Conservation (phyloP, 2,888 invertebrate species). For the Nomada ferruginata region DNA sequence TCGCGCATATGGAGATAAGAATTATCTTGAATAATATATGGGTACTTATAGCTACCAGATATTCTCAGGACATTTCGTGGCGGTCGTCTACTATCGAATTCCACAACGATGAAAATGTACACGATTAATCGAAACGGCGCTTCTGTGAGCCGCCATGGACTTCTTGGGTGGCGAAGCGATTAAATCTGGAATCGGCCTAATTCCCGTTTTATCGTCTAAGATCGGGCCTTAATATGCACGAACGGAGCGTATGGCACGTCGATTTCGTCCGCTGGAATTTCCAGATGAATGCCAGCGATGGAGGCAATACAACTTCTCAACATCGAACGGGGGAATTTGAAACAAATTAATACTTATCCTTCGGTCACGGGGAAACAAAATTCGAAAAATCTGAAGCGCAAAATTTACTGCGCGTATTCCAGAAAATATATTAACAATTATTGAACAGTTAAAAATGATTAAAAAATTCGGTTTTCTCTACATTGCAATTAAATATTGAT, state of each 20-base stretch:
- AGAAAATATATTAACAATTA: too few species aligned
- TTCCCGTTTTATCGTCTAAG: constrained; percentile 62
- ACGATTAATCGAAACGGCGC: constrained; percentile 48
- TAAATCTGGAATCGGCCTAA: constrained; percentile 69
- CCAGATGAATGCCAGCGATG: constrained; percentile 23
- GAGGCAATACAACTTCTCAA: constrained; percentile 3
- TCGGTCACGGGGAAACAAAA: too few species aligned
- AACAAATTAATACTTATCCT: not conserved
- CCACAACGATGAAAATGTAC: constrained; percentile 41
- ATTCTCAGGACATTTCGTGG: not conserved
- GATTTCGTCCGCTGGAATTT: constrained; percentile 58
- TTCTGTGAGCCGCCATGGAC: constrained; percentile 29
- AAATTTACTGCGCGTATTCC: too few species aligned
- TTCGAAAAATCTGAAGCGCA: too few species aligned
- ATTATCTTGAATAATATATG: not conserved
- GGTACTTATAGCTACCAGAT: too few species aligned
- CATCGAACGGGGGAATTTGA: not conserved
- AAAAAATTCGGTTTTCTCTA: too few species aligned
- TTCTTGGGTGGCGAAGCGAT: constrained; percentile 67
- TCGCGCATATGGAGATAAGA: not conserved
- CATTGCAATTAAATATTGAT: too few species aligned
- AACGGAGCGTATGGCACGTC: constrained; percentile 51
- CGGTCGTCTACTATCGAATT: constrained; percentile 38
- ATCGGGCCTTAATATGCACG: constrained; percentile 59
- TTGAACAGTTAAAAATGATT: too few species aligned